A percentile compares a stretch with the other conserved stretches of the same genome.
Evolutionary conservation across 2,113 vertebrate genomes (phyloP).

Genomic region (Trachemys scripta): DNA sequence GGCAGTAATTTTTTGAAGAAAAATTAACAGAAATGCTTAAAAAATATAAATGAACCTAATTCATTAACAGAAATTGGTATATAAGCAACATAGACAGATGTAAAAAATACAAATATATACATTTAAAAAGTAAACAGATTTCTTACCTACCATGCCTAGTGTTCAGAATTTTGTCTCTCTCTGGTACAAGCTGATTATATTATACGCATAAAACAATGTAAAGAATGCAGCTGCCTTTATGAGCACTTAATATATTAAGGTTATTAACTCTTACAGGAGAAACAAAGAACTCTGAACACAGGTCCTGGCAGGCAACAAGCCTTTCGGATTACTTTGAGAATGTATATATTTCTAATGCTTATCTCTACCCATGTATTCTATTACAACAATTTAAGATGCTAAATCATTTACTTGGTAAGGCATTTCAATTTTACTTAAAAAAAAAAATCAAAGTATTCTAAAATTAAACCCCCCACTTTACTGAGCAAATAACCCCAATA

Average conservation of each 20-base stretch:
- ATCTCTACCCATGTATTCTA: constrained; percentile 1
- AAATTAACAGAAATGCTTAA: background rate
- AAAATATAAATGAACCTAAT: background rate
- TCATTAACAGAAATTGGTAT: background rate
- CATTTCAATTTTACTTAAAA: constrained; percentile 64
- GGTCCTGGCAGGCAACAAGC: background rate
- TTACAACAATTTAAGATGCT: constrained; percentile 54
- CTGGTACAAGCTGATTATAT: background rate
- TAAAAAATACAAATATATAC: background rate
- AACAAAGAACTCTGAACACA: background rate
- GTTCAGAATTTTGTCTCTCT: background rate
- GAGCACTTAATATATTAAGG: background rate
- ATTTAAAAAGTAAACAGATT: background rate
- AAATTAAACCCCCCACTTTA: constrained; percentile 69
- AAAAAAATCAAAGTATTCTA: constrained; percentile 49
- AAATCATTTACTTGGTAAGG: constrained; percentile 67
- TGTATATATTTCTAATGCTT: background rate
- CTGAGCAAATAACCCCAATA: constrained; percentile 53
- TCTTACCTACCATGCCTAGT: background rate
- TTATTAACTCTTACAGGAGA: background rate
- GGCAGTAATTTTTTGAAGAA: background rate
- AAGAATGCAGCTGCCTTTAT: background rate
- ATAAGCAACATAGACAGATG: background rate
- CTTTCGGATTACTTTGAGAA: background rate
- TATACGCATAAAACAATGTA: background rate